These are phyloP conservation scores for Epsilonema sp. DNA, from an alignment of 2,888 invertebrate genomes.

Conservation along the genomic window DNA sequence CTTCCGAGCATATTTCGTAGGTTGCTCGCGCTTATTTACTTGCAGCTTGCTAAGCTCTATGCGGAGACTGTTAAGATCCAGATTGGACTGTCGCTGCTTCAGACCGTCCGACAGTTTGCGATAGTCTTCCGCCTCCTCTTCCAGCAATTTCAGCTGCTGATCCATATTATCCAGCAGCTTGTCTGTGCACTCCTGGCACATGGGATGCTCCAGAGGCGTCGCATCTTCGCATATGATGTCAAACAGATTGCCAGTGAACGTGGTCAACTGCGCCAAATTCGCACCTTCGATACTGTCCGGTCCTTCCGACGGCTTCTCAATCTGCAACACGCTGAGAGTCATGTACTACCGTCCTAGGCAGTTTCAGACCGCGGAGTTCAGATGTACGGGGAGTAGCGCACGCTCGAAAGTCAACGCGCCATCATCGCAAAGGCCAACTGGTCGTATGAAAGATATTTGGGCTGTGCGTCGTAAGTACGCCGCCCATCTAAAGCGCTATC, in stretches of 20 bases:
- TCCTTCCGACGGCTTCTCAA: background rate
- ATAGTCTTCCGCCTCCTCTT: constrained; percentile 9
- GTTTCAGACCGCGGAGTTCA: too few species aligned
- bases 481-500: too few species aligned
- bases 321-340: too few species aligned
- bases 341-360: too few species aligned
- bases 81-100: background rate
- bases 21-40: too few species aligned
- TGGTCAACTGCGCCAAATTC: constrained; percentile 8
- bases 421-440: too few species aligned
- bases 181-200: constrained; percentile 17
- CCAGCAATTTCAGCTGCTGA: constrained; percentile 15
- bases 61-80: constrained; percentile 4
- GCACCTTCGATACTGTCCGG: too few species aligned
- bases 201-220: constrained; percentile 7
- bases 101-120: background rate
- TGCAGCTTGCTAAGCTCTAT: constrained; percentile 3
- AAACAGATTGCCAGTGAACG: constrained; percentile 7
- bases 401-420: too few species aligned
- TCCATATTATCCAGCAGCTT: constrained; percentile 17
- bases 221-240: constrained; percentile 6
- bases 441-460: too few species aligned
- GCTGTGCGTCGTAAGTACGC: too few species aligned
- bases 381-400: too few species aligned
- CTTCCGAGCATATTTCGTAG: too few species aligned